Evolutionary conservation across 2,113 vertebrate species (phyloP), one percentile per base, ranked within the genome.

Genomic region (Dipodomys merriami): DNA sequence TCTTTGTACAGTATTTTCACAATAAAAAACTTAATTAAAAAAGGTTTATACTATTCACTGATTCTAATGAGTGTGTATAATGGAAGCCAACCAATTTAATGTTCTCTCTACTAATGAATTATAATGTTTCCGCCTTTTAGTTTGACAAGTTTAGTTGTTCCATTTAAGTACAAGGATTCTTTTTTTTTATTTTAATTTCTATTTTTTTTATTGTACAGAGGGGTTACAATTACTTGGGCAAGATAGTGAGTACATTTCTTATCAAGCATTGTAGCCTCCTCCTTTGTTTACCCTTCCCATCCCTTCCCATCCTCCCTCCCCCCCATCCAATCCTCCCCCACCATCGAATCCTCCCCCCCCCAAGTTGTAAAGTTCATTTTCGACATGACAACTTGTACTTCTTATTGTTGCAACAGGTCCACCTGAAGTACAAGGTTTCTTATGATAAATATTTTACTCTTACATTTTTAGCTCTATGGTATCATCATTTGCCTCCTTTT

Each of bases 401-500:
- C 35, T 35, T 3, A 35, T 35, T 35, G 35, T 35, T 35, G 35
- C 35, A 35, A 35, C 35, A 35, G 35, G 35, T 35, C 35, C 2
- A 35, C 35, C 35, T 35, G 35, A 76, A 93, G 7, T 29, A 84
- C 35, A 89, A 73, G 11, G 30, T 90, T 91, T 87, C 44, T 29
- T 91, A 65, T 80, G n/a, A 20, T 79, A 93, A 74, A 69, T 79
- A 95, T 64, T 68, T 90, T 80, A 72, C 79, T 94, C 29, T 46
- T 78, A 2, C 12, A 76, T 44, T 69, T 86, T 93, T 81, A 95
- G 22, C 44, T 95, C 30, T 74, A 25, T 57, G 60, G 88, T 87
- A 3, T 88, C 30, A 87, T 5, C 60, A 10, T 29, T 85, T 76
- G 6, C 49, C 65, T 92, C 49, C 35, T 94, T 65, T 93, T 60